Conservation (phyloP, 2,113 vertebrate species). For the Tangachromis dhanisi region DNA sequence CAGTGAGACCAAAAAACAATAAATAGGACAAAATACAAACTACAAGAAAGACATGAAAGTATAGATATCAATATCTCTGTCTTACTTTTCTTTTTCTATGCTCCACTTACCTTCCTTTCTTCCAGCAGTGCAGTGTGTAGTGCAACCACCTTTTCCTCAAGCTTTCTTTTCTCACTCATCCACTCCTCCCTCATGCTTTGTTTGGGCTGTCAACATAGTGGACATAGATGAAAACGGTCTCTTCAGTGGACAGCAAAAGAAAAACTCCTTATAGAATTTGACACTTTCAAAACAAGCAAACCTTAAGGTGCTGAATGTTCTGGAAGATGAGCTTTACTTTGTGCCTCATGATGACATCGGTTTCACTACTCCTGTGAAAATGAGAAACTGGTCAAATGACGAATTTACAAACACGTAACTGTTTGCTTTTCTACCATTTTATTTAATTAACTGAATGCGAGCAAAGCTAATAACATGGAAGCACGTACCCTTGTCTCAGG, state of each 20-base stretch:
- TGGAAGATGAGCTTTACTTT: conserved; percentile 79
- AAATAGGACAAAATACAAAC: background rate
- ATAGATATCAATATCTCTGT: background rate
- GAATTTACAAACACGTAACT: background rate
- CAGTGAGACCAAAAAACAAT: background rate
- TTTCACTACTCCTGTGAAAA: conserved; percentile 76
- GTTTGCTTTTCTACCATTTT: background rate
- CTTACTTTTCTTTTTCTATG: background rate
- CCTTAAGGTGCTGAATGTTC: conserved; percentile 77
- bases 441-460: background rate
- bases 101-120: conserved; percentile 71
- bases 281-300: conserved; percentile 35
- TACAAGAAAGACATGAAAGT: background rate
- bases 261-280: background rate
- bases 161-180: conserved; percentile 61
- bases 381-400: background rate
- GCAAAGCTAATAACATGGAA: background rate
- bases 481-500: conserved; percentile 80
- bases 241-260: background rate
- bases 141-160: conserved; percentile 70
- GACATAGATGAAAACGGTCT: background rate
- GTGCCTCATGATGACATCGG: conserved; percentile 68
- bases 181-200: conserved; percentile 39
- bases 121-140: conserved; percentile 74
- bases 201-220: conserved; percentile 25